These are phyloP conservation scores for Melanogrammus aeglefinus DNA, from an alignment of 2,797 vertebrate species.

Conservation along the genomic window DNA sequence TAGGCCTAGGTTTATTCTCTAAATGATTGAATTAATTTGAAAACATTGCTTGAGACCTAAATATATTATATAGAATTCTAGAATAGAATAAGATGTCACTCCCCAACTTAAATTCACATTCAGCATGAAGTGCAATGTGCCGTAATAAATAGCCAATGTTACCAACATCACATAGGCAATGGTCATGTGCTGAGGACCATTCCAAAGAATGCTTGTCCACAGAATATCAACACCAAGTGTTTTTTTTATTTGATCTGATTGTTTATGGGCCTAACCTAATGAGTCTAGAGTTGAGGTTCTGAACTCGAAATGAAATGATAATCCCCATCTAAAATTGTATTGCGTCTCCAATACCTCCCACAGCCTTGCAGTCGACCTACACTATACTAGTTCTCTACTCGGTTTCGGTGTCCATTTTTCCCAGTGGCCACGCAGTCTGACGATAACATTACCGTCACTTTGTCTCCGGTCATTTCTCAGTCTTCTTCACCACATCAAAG, in stretches of 20 bases:
- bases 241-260: neutral
- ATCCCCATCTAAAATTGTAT: no score
- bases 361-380: neutral
- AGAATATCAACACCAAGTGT: no score
- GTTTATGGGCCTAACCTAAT: no score
- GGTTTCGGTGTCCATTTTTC: neutral
- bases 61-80: neutral
- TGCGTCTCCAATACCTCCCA: no score
- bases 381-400: neutral
- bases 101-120: neutral
- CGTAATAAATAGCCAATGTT: neutral
- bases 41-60: neutral
- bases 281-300: neutral
- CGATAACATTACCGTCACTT: conserved; percentile 42
- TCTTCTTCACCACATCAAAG: conserved; percentile 21
- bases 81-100: neutral
- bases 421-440: conserved; percentile 26
- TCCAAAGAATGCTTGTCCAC: neutral
- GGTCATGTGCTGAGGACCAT: neutral
- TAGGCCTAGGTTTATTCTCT: neutral
- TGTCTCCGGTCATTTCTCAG: conserved; percentile 44
- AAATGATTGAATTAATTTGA: neutral
- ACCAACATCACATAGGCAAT: neutral
- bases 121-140: neutral
- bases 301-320: neutral